phyloP scores from a whole-genome alignment of 1,140 invertebrate genomes.

The Drosophila fuyamai region DNA sequence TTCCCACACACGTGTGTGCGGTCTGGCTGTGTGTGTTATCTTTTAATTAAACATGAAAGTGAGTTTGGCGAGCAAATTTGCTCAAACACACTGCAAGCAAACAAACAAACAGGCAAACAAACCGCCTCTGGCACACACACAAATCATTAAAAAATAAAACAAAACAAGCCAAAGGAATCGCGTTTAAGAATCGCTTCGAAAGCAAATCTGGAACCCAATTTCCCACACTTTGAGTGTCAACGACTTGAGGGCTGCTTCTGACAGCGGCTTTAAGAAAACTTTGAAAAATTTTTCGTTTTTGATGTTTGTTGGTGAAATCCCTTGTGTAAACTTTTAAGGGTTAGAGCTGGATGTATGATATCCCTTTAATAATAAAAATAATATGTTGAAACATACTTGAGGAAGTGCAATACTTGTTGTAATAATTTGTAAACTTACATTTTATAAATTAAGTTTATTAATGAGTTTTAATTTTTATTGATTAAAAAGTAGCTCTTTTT shows the following conservation, averaged over 20 bases:
- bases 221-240: constrained; percentile 28
- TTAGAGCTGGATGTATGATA: too few relatives aligned
- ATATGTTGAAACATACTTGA: too few relatives aligned
- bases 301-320: neutral
- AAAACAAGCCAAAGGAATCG: constrained; percentile 20
- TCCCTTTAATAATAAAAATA: too few relatives aligned
- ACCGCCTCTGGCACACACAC: constrained; percentile 55
- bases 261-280: constrained; percentile 21
- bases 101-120: constrained; percentile 40
- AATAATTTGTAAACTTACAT: too few relatives aligned
- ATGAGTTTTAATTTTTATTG: too few relatives aligned
- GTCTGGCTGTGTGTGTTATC: constrained; percentile 64
- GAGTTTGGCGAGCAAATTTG: constrained; percentile 65
- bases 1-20: constrained; percentile 3
- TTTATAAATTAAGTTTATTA: too few relatives aligned
- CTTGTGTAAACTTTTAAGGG: too few relatives aligned
- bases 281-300: neutral
- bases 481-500: too few relatives aligned
- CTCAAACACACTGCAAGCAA: constrained; percentile 53
- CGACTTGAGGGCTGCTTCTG: constrained; percentile 18
- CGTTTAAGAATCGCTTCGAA: constrained; percentile 5
- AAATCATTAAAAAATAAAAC: constrained; percentile 40
- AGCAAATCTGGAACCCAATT: constrained; percentile 24
- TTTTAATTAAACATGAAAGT: constrained; percentile 83
- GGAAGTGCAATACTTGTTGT: too few relatives aligned